Base-by-base conservation (phyloP, 1,140 invertebrate genomes). In the Diachasmimorpha longicaudata region DNA sequence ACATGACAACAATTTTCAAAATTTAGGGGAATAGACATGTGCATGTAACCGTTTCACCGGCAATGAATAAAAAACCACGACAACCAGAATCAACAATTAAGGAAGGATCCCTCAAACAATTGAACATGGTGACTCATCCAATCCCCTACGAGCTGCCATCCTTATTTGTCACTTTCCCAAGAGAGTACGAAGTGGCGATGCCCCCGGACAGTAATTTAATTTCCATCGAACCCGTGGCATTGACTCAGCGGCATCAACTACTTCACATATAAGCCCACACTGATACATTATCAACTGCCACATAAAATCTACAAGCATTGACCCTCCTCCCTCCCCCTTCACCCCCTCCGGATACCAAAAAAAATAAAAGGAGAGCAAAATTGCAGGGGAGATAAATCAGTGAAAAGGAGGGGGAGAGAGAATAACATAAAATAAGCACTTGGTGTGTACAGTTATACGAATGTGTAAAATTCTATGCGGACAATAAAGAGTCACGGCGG, bases 141-240 rank as follows among this genome's bases (percentile, higher is more conserved):
- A 55, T 55, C 19, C 48, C n/a, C n/a, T 8, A 16, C 19, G 19
- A 55, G 19, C 14, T 55, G 37, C 37, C 16, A 69, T 72, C 23
- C 16, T 63, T 31, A 72, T 72, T 31, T 23, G 11, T 44, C 52
- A 31, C 46, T 58, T 39, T 73, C 13, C 63, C 55, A 67, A 42
- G 19, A 10, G 16, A 39, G 19, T 31, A n/a, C 31, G 25, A 16
- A 72, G 71, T 72, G 70, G 31, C 58, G 58, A 66, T 66, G 58
- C 58, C 68, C 74, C 39, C 42, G 16, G 42, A 55, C n/a, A 8
- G 21, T 31, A 11, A 76, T 69, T 70, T 55, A 70, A 70, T 70
- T 72, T 74, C 55, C 72, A 68, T 68, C 63, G 58, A 74, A 70
- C 58, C 70, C 37, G 72, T 72, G 70, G 76, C 72, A 73, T 75